phyloP scores from a whole-genome alignment of 1,140 invertebrate species.

The Zophobas morio region DNA sequence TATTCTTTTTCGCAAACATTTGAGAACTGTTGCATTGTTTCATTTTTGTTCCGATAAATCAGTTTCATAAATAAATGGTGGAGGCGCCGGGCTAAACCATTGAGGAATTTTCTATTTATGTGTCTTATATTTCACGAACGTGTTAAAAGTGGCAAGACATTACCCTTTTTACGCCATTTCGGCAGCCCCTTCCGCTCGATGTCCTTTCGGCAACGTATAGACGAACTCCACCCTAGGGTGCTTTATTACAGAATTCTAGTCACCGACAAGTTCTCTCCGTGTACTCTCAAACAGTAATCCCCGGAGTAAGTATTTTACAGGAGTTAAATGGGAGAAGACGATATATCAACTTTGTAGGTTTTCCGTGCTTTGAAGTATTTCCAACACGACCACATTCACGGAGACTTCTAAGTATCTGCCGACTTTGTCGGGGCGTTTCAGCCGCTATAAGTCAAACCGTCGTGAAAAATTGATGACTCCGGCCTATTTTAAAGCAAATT shows the following conservation, averaged over 20 bases:
- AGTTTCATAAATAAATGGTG: too few species aligned
- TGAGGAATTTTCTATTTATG: too few species aligned
- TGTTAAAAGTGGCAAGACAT: too few species aligned
- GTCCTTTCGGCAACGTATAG: neutral
- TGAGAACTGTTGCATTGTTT: too few species aligned
- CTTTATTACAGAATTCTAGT: conserved; percentile 29
- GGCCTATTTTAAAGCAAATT: too few species aligned
- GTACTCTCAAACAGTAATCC: conserved; percentile 35
- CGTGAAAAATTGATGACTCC: neutral
- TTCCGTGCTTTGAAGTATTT: conserved; percentile 34
- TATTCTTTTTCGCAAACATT: too few species aligned
- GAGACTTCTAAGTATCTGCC: neutral
- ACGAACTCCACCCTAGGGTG: neutral
- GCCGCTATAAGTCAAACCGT: neutral
- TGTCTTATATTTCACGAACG: too few species aligned
- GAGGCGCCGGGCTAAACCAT: too few species aligned
- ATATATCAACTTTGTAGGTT: conserved; percentile 35
- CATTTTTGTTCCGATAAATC: too few species aligned
- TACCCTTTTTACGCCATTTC: too few species aligned
- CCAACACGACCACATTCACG: conserved; percentile 12
- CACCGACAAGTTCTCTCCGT: conserved; percentile 21
- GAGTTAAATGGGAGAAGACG: conserved; percentile 38
- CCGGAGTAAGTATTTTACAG: conserved; percentile 29
- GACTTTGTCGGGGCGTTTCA: neutral
- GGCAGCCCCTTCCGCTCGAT: neutral